phyloP scores from a whole-genome alignment of 2,797 vertebrate genomes.

The Tapirus indicus region DNA sequence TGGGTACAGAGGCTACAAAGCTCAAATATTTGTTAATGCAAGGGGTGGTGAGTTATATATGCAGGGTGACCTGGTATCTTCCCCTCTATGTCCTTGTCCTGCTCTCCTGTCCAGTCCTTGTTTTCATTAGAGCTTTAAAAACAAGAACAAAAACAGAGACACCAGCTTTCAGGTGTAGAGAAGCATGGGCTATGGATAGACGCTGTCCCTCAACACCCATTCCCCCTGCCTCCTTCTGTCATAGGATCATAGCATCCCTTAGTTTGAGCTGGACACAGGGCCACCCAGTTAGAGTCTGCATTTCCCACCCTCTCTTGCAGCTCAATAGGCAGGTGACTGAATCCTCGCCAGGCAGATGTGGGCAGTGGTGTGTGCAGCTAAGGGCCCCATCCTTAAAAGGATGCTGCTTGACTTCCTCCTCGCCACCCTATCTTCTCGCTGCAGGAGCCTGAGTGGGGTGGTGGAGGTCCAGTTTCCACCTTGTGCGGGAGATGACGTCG shows the following conservation, averaged over 20 bases:
- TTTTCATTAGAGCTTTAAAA: not conserved
- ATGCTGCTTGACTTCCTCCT: not conserved
- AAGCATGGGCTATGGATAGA: not conserved
- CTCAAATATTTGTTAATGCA: not conserved
- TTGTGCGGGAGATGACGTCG: no score
- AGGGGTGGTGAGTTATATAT: not conserved
- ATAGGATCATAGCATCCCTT: not conserved
- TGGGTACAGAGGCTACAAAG: not conserved
- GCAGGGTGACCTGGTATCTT: not conserved
- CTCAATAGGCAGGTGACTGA: not conserved
- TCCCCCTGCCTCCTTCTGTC: not conserved
- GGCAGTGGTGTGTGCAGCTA: not conserved
- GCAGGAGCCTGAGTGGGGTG: not conserved
- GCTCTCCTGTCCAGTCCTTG: not conserved
- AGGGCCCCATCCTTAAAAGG: not conserved
- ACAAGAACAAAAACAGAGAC: not conserved
- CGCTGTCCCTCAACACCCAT: not conserved
- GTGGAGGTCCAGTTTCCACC: not conserved
- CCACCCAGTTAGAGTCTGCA: not conserved
- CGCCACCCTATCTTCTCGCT: not conserved
- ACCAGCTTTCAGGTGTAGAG: not conserved
- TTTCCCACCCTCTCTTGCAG: not conserved
- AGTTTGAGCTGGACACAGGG: not conserved
- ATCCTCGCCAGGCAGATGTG: not conserved
- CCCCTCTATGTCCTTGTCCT: not conserved